phyloP scores from a whole-genome alignment of 2,113 vertebrate species.

The Cololabis saira region DNA sequence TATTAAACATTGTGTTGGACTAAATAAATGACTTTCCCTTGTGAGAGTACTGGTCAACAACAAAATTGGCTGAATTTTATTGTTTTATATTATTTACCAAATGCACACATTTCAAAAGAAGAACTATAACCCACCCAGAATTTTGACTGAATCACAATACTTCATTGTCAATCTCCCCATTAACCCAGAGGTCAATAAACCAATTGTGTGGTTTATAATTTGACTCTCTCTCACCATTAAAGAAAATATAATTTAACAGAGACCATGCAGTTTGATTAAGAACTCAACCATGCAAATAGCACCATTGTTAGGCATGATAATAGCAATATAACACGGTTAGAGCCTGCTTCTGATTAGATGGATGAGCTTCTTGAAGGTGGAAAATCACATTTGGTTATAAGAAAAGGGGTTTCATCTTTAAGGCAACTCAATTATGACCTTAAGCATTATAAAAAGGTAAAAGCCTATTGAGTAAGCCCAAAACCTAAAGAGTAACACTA shows the following conservation, averaged over 20 bases:
- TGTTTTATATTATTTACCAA: no score
- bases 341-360: no score
- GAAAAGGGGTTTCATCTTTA: slow-evolving; percentile 3
- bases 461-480: slow-evolving; percentile 22
- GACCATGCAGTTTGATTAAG: no score
- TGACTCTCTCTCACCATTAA: background rate
- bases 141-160: slow-evolving; percentile 22
- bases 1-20: background rate
- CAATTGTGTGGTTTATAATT: slow-evolving; percentile 9
- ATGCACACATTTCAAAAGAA: background rate
- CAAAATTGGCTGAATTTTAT: no score
- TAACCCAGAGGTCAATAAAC: slow-evolving; percentile 4
- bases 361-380: no score
- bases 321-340: no score
- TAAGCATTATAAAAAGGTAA: slow-evolving; percentile 15
- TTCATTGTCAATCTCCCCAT: background rate
- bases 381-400: background rate
- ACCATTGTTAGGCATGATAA: no score
- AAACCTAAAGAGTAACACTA: slow-evolving; percentile 17
- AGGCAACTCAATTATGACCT: slow-evolving; percentile 4
- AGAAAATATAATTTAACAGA: no score
- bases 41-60: no score
- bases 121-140: background rate
- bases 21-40: background rate
- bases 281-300: no score